Evolutionary conservation across 1,140 invertebrate genomes (phyloP).

Genomic region (Epicauta chinensis): DNA sequence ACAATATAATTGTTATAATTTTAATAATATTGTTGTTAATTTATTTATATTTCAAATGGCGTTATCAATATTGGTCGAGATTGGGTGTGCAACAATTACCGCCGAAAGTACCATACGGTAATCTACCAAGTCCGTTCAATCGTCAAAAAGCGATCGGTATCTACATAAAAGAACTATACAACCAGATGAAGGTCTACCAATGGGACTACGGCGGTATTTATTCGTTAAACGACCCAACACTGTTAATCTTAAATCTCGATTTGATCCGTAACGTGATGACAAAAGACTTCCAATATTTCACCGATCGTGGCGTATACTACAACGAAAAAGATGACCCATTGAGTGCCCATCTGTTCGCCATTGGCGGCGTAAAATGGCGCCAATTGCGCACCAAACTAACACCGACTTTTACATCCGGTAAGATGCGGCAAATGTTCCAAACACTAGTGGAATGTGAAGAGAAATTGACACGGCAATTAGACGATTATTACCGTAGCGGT

Average conservation of each 20-base stretch:
- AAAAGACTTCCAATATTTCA: slow-evolving; percentile 46
- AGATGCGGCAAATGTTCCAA: slow-evolving; percentile 16
- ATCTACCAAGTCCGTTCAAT: neutral
- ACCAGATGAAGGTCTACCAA: neutral
- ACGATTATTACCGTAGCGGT: neutral
- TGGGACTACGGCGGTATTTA: slow-evolving; percentile 10
- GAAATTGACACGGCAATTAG: neutral
- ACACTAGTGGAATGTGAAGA: slow-evolving; percentile 14
- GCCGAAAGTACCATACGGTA: slow-evolving; percentile 4
- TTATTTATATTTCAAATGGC: slow-evolving; percentile 3
- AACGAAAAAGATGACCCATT: slow-evolving; percentile 45
- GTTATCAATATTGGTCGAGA: slow-evolving; percentile 5
- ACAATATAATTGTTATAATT: too few relatives aligned
- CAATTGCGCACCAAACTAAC: slow-evolving; percentile 41
- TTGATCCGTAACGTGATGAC: slow-evolving; percentile 44
- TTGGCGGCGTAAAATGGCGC: slow-evolving; percentile 46
- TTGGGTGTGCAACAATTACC: neutral
- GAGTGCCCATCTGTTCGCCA: slow-evolving; percentile 44
- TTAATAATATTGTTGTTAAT: too few relatives aligned
- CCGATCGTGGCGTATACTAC: slow-evolving; percentile 42
- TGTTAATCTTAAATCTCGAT: slow-evolving; percentile 42
- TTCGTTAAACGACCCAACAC: slow-evolving; percentile 5
- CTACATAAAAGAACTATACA: neutral
- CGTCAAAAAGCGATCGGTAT: neutral
- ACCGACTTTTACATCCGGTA: slow-evolving; percentile 29